A percentile compares a stretch with the other conserved stretches of the same genome.
phyloP scores from a whole-genome alignment of 2,113 vertebrate genomes.

The Neolamprologus sp. region DNA sequence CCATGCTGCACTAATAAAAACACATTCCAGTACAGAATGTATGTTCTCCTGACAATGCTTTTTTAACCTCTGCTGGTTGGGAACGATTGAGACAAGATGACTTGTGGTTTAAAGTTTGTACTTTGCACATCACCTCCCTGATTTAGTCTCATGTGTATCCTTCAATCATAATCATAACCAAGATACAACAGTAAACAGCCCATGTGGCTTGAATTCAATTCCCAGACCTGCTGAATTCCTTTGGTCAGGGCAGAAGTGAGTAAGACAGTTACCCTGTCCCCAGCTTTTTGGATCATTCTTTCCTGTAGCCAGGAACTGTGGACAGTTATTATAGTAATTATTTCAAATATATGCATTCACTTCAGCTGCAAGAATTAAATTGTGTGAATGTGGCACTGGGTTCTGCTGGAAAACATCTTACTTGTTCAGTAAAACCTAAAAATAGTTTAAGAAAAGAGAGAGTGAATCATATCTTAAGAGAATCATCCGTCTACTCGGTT shows the following conservation, averaged over 20 bases:
- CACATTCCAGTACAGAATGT: constrained; percentile 48
- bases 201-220: not conserved
- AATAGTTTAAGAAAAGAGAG: not conserved
- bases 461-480: not conserved
- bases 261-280: not conserved
- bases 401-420: not conserved
- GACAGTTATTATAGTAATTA: not conserved
- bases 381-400: not conserved
- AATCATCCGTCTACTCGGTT: not conserved
- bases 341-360: not conserved
- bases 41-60: constrained; percentile 16
- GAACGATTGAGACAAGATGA: constrained; percentile 14
- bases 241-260: not conserved
- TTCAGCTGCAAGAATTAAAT: not conserved
- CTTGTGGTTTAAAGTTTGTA: not conserved
- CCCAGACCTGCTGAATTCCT: not conserved
- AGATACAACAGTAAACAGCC: not conserved
- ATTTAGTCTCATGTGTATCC: not conserved
- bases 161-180: not conserved
- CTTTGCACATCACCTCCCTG: not conserved
- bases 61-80: not conserved
- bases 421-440: not conserved
- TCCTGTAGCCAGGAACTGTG: not conserved
- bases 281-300: not conserved
- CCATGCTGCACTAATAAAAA: constrained; percentile 56